phyloP scores from a whole-genome alignment of 2,797 vertebrate species.

The Acanthis flammea region DNA sequence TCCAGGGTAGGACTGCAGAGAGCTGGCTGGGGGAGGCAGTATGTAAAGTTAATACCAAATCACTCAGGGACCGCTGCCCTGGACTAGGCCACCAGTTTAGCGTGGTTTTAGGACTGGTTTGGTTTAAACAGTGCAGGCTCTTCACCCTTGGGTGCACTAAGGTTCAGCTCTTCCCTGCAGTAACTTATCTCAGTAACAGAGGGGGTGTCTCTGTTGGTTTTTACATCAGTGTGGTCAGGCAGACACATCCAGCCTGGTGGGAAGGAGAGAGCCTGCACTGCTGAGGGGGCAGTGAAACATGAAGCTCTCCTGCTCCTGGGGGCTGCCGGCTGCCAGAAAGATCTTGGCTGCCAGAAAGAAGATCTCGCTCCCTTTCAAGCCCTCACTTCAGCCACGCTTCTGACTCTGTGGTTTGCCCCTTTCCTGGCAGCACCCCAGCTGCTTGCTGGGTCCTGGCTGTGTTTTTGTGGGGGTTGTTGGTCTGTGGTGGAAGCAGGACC shows the following conservation, averaged over 20 bases:
- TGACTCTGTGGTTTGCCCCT: background rate
- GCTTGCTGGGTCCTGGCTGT: background rate
- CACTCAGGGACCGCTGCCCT: background rate
- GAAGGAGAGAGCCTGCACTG: background rate
- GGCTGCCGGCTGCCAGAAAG: background rate
- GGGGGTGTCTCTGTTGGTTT: background rate
- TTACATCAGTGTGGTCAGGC: background rate
- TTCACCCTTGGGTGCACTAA: background rate
- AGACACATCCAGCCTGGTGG: background rate
- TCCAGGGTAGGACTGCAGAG: background rate
- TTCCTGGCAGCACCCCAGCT: background rate
- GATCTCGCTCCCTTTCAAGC: background rate
- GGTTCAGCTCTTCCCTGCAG: background rate
- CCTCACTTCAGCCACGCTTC: background rate
- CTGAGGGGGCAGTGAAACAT: background rate
- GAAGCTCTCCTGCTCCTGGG: background rate
- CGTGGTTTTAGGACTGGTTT: background rate
- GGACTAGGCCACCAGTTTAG: background rate
- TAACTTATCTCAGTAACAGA: fast-evolving
- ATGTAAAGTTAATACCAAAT: background rate
- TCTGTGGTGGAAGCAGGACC: background rate
- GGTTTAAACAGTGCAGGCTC: background rate
- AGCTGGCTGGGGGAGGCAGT: background rate
- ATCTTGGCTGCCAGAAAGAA: background rate
- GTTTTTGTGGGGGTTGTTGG: background rate